These are phyloP conservation scores for Leptinotarsa peninsularis DNA, from an alignment of 2,888 invertebrate genomes.

Conservation along the genomic window DNA sequence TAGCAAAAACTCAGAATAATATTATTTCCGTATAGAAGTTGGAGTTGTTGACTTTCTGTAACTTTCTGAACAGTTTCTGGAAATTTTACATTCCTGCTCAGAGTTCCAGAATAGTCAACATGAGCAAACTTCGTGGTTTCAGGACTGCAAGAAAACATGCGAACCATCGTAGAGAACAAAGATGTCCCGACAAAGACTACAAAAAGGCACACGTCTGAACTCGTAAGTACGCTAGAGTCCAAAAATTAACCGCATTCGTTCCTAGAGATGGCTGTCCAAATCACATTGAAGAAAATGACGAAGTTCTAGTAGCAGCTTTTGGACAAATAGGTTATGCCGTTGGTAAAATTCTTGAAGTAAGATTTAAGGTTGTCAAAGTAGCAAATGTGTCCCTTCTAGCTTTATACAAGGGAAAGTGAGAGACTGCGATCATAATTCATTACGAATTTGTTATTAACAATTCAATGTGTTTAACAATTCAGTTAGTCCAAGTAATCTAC, in stretches of 20 bases:
- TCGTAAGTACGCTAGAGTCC: constrained; percentile 98
- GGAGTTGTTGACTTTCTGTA: too few relatives aligned
- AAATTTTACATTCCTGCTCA: too few relatives aligned
- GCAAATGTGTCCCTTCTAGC: constrained; percentile 99
- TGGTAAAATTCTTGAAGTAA: constrained; percentile 98
- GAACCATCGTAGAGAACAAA: constrained; percentile 95
- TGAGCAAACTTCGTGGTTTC: constrained; percentile 98
- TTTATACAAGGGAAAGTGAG: constrained; percentile 99
- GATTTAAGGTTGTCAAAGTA: constrained; percentile 95
- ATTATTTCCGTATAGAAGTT: too few relatives aligned
- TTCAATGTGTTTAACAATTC: too few relatives aligned
- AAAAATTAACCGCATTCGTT: constrained; percentile 99
- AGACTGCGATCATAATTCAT: constrained; percentile 92
- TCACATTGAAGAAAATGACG: constrained; percentile 99
- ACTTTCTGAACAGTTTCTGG: too few relatives aligned
- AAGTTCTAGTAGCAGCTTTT: constrained; percentile 99
- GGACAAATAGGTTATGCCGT: constrained; percentile 99
- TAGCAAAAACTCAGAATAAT: too few relatives aligned
- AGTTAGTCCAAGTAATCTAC: too few relatives aligned
- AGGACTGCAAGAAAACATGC: constrained; percentile 99
- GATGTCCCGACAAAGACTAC: constrained; percentile 99
- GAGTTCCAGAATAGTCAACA: too few relatives aligned
- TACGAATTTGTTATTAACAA: background rate
- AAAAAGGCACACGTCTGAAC: constrained; percentile 99
- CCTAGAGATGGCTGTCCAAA: constrained; percentile 99